Base-by-base conservation (phyloP, 2,797 vertebrate species). In the Neosilurus mollespiculum region DNA sequence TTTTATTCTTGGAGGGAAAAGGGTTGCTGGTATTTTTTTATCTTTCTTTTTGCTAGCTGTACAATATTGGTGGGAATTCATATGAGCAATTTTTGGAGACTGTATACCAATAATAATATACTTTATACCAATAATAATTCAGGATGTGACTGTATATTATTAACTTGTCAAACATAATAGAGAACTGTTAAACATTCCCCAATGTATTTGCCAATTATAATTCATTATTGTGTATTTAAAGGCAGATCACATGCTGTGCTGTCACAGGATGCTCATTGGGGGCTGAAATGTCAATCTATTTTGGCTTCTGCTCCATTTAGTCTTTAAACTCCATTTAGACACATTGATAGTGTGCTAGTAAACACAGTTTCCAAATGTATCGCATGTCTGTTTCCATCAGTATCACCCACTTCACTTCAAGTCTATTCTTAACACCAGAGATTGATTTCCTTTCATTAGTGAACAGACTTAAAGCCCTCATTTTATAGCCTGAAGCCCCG, bases 201-300 rank as follows among this genome's bases (percentile, higher is more conserved):
- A 4, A 30, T 78, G 72, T 73, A 76, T 78, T 71, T 20, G 34
- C n/a, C 26, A 85, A 15, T 81, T 71, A 70, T 59, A 73, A 54
- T 81, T 81, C 54, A 30, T 70, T 54, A 73, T 70, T 82, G 65
- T 89, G 59, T 67, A 71, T 78, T 83, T 67, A 69, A 71, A 9
- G 54, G 75, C 22, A 85, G 70, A 83, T 88, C 87, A 88, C 88
- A 85, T 87, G 86, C 65, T 83, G 9, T 80, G 43, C 61, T 53
- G 49, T 83, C 87, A 85, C 65, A 80, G 73, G 87, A 83, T 62
- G 76, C 62, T 26, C 69, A 81, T 58, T 80, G 54, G 24, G 62
- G 78, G 72, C 56, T 54, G 49, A 72, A 65, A 77, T 84, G 71
- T 86, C 51, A 84, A 56, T 78, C 66, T 81, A 53, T 79, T 85